These are phyloP conservation scores for Acholoe squamosa DNA, from an alignment of 2,888 invertebrate species.

Conservation along the genomic window DNA sequence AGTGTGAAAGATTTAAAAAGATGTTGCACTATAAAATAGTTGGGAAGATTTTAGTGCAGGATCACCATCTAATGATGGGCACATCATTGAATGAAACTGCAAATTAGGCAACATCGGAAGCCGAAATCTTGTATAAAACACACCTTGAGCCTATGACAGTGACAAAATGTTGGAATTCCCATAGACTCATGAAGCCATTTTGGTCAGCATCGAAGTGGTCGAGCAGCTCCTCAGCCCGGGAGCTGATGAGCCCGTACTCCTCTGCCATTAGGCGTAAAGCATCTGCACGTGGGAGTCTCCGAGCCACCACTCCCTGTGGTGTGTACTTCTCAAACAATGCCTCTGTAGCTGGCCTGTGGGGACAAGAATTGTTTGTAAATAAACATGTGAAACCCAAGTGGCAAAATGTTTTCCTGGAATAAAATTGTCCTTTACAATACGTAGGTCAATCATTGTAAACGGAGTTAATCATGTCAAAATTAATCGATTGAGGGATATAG, in stretches of 20 bases:
- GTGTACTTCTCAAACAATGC: conserved; percentile 77
- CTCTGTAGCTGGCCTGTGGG: conserved; percentile 75
- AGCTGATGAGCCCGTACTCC: conserved; percentile 73
- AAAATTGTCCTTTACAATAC: no score
- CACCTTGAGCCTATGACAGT: conserved; percentile 74
- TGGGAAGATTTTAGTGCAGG: no score
- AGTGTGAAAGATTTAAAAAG: no score
- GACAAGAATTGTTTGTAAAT: neutral
- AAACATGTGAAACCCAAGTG: neutral
- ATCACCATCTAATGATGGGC: no score
- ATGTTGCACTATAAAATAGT: no score
- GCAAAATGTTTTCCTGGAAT: neutral
- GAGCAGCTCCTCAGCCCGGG: conserved; percentile 74
- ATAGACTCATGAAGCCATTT: conserved; percentile 75
- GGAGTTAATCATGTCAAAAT: no score
- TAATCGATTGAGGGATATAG: no score
- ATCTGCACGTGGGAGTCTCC: conserved; percentile 74
- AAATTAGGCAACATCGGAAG: no score
- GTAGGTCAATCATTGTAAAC: no score
- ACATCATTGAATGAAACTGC: no score
- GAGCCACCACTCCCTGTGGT: conserved; percentile 70
- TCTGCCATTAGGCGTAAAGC: conserved; percentile 74
- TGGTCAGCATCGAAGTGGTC: conserved; percentile 77
- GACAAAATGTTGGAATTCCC: conserved; percentile 79
- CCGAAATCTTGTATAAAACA: no score